Evolutionary conservation across 2,113 vertebrate species (phyloP).

Genomic region (Gasterosteus nipponicus): DNA sequence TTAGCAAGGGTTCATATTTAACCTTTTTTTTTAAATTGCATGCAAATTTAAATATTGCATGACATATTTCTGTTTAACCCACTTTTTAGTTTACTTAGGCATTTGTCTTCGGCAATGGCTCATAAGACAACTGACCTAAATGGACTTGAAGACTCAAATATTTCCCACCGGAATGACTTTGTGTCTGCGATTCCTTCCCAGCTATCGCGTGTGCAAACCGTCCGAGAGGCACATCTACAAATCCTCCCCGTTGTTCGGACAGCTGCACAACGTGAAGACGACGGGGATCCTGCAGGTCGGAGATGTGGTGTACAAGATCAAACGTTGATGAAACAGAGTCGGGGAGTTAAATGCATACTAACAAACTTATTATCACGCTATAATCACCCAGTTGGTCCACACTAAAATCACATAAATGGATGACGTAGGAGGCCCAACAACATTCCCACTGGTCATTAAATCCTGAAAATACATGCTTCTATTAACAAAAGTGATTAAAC

Average conservation of each 20-base stretch:
- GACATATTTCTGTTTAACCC: too few species aligned
- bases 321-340: conserved; percentile 45
- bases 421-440: not conserved
- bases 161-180: not conserved
- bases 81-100: too few species aligned
- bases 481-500: not conserved
- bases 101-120: too few species aligned
- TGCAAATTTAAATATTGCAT: too few species aligned
- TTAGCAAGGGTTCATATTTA: not conserved
- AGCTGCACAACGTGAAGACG: conserved; percentile 83
- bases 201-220: conserved; percentile 87
- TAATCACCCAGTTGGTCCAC: not conserved
- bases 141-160: too few species aligned
- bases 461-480: not conserved
- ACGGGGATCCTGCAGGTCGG: conserved; percentile 85
- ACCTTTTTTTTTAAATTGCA: not conserved
- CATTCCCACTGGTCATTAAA: not conserved
- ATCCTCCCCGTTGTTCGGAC: conserved; percentile 86
- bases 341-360: not conserved
- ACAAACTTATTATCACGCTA: not conserved
- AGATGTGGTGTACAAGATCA: conserved; percentile 87
- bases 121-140: not conserved
- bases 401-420: not conserved
- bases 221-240: conserved; percentile 84
- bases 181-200: conserved; percentile 48